Conservation (phyloP, 30 jellyfish, hydroid and myxozoan species). For the Hydractinia symbiolongicarpus region DNA sequence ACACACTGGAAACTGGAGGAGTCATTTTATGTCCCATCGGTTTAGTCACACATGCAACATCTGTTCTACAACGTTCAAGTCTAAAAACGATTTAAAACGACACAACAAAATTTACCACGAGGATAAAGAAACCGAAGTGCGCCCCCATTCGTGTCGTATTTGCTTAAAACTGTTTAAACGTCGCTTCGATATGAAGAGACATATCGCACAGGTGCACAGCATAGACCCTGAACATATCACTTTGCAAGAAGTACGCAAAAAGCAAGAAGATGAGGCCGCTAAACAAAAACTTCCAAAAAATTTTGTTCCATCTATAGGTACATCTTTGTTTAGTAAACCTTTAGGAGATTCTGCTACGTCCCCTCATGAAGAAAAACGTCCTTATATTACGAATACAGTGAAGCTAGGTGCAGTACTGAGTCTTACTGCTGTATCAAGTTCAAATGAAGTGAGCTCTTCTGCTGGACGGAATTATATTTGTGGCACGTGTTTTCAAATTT, state of each 20-base stretch:
- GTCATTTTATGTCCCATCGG: slow-evolving; percentile 25
- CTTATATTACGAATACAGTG: too few species aligned
- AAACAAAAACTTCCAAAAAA: too few species aligned
- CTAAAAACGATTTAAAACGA: slow-evolving; percentile 21
- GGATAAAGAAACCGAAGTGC: neutral
- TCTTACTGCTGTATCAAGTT: too few species aligned
- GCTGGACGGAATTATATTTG: neutral
- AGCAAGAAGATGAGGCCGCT: too few species aligned
- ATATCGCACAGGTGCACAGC: slow-evolving; percentile 21
- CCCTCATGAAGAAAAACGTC: too few species aligned
- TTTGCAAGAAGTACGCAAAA: neutral
- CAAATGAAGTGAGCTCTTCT: too few species aligned
- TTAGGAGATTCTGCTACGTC: too few species aligned
- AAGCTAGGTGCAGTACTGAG: too few species aligned
- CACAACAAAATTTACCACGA: slow-evolving; percentile 4
- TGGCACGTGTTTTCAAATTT: neutral
- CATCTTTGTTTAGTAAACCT: too few species aligned
- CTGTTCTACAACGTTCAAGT: slow-evolving; percentile 16
- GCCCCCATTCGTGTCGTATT: slow-evolving; percentile 14
- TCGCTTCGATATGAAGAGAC: slow-evolving; percentile 28
- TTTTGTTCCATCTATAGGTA: too few species aligned
- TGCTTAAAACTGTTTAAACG: slow-evolving; percentile 25
- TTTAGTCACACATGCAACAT: slow-evolving; percentile 6
- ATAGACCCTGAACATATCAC: slow-evolving; percentile 10
- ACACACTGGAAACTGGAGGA: slow-evolving; percentile 40